A percentile compares a stretch with the other conserved stretches of the same genome.
phyloP scores from a whole-genome alignment of 2,888 invertebrate species.

The Hirtodrosophila confusa region DNA sequence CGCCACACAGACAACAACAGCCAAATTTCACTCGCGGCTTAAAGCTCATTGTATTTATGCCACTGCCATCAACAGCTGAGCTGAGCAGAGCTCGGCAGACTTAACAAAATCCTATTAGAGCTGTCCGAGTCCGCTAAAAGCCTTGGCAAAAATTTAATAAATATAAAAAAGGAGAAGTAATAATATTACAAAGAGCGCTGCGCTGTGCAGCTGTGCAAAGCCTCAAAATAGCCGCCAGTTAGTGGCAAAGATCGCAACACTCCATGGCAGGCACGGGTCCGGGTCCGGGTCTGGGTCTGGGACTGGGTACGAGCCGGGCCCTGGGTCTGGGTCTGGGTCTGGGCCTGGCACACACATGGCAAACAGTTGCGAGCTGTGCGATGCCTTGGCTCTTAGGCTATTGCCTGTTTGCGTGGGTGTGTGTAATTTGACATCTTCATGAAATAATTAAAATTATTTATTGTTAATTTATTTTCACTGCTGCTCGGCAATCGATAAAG shows the following conservation, averaged over 20 bases:
- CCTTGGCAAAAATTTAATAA: conserved; percentile 72
- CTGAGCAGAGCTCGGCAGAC: conserved; percentile 43
- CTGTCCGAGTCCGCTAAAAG: conserved; percentile 59
- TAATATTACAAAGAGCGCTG: conserved; percentile 71
- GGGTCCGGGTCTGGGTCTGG: not conserved
- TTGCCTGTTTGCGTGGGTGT: conserved; percentile 65
- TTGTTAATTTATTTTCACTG: conserved; percentile 78
- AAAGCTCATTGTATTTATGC: conserved; percentile 44
- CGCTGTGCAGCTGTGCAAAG: conserved; percentile 66
- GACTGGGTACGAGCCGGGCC: not conserved
- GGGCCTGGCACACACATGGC: conserved; percentile 43
- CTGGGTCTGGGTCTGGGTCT: not conserved
- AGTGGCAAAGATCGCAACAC: conserved; percentile 72
- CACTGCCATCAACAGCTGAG: conserved; percentile 48
- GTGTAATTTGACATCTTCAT: conserved; percentile 81
- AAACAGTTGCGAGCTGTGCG: conserved; percentile 35
- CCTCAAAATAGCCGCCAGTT: conserved; percentile 60
- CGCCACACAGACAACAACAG: conserved; percentile 30
- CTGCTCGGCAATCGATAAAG: conserved; percentile 62
- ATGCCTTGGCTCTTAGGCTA: conserved; percentile 32
- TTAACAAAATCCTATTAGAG: conserved; percentile 74
- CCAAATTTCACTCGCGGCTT: conserved; percentile 34
- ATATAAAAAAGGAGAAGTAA: conserved; percentile 58
- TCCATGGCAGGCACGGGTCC: conserved; percentile 23
- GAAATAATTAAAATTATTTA: conserved; percentile 81